These are phyloP conservation scores for Zaprionus africanus DNA, from an alignment of 1,140 invertebrate species.

Conservation along the genomic window DNA sequence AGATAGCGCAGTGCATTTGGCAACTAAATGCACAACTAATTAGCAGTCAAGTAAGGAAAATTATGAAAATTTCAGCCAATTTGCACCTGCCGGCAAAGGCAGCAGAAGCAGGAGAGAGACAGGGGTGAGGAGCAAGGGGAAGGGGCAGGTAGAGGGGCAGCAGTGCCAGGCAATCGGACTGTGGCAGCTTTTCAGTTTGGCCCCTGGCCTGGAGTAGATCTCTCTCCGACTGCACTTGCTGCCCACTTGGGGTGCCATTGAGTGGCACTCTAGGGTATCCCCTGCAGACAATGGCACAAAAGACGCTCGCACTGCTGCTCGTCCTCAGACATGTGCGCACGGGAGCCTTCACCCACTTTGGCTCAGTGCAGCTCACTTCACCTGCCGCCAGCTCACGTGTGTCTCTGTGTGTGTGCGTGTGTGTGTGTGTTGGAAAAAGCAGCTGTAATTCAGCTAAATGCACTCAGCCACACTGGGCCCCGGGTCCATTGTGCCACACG, in stretches of 20 bases:
- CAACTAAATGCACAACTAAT: slow-evolving; percentile 67
- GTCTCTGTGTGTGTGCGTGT: slow-evolving; percentile 11
- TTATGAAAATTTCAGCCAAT: slow-evolving; percentile 70
- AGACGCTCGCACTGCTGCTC: slow-evolving; percentile 54
- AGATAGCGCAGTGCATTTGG: slow-evolving; percentile 28
- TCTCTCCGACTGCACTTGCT: slow-evolving; percentile 18
- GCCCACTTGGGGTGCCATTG: slow-evolving; percentile 62
- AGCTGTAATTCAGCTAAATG: slow-evolving; percentile 79
- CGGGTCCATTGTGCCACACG: slow-evolving; percentile 32
- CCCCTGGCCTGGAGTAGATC: slow-evolving; percentile 18
- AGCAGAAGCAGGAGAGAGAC: background rate
- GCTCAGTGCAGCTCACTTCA: slow-evolving; percentile 46
- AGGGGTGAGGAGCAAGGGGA: background rate
- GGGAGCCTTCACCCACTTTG: slow-evolving; percentile 76
- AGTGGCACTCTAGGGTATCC: slow-evolving; percentile 51
- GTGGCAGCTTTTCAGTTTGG: slow-evolving; percentile 9
- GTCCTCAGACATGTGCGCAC: slow-evolving; percentile 60
- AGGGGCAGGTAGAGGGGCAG: too few relatives aligned
- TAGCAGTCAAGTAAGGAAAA: slow-evolving; percentile 63
- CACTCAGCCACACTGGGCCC: slow-evolving; percentile 63
- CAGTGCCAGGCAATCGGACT: background rate
- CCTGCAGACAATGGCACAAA: slow-evolving; percentile 72
- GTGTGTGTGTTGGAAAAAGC: slow-evolving; percentile 47
- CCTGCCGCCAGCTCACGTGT: slow-evolving; percentile 44
- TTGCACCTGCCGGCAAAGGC: slow-evolving; percentile 10